Evolutionary conservation across 2,888 invertebrate species (phyloP).

Genomic region (Ophion obscuratus): DNA sequence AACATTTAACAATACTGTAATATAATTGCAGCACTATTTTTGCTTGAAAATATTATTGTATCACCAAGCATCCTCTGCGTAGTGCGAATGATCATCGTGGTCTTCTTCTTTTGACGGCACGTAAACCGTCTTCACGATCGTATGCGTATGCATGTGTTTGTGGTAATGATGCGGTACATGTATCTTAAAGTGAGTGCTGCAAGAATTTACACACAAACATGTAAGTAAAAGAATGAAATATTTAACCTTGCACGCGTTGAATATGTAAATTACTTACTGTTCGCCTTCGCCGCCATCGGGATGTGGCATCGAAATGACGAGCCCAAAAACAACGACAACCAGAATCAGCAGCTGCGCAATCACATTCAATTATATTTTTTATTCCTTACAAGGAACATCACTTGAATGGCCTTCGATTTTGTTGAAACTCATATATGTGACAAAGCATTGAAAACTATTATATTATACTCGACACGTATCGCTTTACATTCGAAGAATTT

Average conservation of each 20-base stretch:
- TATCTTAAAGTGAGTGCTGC: constrained; percentile 79
- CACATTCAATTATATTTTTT: background rate
- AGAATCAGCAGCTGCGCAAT: constrained; percentile 70
- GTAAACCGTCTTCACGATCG: constrained; percentile 79
- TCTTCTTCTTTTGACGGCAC: constrained; percentile 74
- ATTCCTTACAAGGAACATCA: background rate
- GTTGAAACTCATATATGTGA: too few species aligned
- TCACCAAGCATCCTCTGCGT: constrained; percentile 32
- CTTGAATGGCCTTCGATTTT: too few species aligned
- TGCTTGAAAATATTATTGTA: background rate
- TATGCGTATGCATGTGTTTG: constrained; percentile 76
- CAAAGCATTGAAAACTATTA: too few species aligned
- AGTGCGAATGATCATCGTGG: constrained; percentile 41
- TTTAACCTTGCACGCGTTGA: background rate
- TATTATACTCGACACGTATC: too few species aligned
- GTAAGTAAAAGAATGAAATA: background rate
- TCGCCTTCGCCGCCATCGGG: constrained; percentile 69
- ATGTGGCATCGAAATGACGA: constrained; percentile 67
- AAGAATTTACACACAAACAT: constrained; percentile 53
- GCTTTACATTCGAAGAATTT: too few species aligned
- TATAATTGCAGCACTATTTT: too few species aligned
- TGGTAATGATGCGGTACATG: constrained; percentile 79
- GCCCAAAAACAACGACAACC: constrained; percentile 61
- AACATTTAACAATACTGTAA: too few species aligned
- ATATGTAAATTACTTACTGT: constrained; percentile 71